These are phyloP conservation scores for Lota lota DNA, from an alignment of 2,113 vertebrate genomes.

Conservation along the genomic window DNA sequence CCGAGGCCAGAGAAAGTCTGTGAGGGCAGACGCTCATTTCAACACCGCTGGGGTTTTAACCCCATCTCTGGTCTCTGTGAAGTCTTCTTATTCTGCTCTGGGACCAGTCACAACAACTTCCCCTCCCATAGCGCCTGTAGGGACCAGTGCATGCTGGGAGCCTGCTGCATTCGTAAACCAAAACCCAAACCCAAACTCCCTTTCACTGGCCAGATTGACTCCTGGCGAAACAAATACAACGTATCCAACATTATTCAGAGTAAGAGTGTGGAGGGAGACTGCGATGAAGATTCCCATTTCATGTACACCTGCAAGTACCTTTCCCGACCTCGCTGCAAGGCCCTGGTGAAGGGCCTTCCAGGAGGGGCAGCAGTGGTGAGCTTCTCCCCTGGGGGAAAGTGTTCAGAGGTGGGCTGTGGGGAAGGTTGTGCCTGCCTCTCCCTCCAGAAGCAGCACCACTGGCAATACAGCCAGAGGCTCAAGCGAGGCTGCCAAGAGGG, in stretches of 20 bases:
- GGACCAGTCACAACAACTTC: slow-evolving; percentile 54
- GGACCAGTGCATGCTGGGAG: slow-evolving; percentile 51
- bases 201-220: slow-evolving; percentile 11
- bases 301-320: slow-evolving; percentile 42
- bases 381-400: slow-evolving; percentile 43
- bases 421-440: slow-evolving; percentile 34
- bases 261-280: slow-evolving; percentile 19
- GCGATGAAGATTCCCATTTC: slow-evolving; percentile 14
- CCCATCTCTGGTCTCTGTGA: slow-evolving; percentile 40
- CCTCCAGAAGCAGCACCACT: slow-evolving; percentile 7
- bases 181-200: neutral
- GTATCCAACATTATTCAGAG: slow-evolving; percentile 25
- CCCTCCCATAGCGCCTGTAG: slow-evolving; percentile 37
- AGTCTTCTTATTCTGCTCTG: slow-evolving; percentile 47
- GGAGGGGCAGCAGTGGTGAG: slow-evolving; percentile 33
- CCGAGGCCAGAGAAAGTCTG: slow-evolving; percentile 40
- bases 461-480: slow-evolving; percentile 25
- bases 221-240: slow-evolving; percentile 27
- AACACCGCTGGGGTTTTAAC: slow-evolving; percentile 47
- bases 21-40: slow-evolving; percentile 16
- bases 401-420: slow-evolving; percentile 30
- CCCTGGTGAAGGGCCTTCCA: slow-evolving; percentile 7
- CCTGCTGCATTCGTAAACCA: slow-evolving; percentile 47
- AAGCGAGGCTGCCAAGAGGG: slow-evolving; percentile 39
- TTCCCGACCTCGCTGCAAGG: slow-evolving; percentile 36